Base-by-base conservation (phyloP, 2,888 invertebrate species). In the Morpho deidamia region DNA sequence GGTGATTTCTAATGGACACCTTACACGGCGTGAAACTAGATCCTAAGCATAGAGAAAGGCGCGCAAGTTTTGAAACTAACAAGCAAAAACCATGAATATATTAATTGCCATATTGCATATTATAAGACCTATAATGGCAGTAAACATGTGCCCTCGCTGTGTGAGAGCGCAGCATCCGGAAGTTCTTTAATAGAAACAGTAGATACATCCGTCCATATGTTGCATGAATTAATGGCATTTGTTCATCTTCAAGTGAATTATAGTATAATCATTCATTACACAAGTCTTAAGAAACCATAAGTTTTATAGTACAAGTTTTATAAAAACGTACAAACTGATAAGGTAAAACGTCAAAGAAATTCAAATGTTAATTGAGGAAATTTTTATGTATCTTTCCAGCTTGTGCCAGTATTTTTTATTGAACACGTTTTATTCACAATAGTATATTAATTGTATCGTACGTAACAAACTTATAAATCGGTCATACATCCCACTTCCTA, bases 121-220 rank as follows among this genome's bases (percentile, higher is more conserved):
- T 40, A 40, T 47, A 32, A 40, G 33, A 48, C 48, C 40, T 48
- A 33, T 48, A 38, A n/a, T 23, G 11, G 33, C 39, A 39, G 33
- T 4, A 33, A 14, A 48, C 40, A 48, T 48, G 48, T 34, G 48
- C 32, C 11, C 47, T 32, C 12, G 32, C 12, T 34, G 11, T 40
- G 48, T 48, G 41, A 41, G 48, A 48, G 12, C 40, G 33, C 33
- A 40, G 10, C 40, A 33, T 40, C 48, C 34, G 48, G 48, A 48
- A 47, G 46, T 32, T 32, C 23, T 46, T 8, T 46, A 46, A 32
- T 40, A 41, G 12, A 7, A 8, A 41, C 12, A 10, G 32, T 32
- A 43, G 10, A 8, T 32, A 9, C 11, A 45, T 12, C 10, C 35
- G 32, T 32, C 23, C 44, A 44, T 35, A 35, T 45, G 44, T 12